Percentiles rank a stretch among this genome's conserved stretches.
These are phyloP conservation scores for Tenthredo scrophulariae DNA, from an alignment of 2,888 invertebrate genomes.

Conservation along the genomic window DNA sequence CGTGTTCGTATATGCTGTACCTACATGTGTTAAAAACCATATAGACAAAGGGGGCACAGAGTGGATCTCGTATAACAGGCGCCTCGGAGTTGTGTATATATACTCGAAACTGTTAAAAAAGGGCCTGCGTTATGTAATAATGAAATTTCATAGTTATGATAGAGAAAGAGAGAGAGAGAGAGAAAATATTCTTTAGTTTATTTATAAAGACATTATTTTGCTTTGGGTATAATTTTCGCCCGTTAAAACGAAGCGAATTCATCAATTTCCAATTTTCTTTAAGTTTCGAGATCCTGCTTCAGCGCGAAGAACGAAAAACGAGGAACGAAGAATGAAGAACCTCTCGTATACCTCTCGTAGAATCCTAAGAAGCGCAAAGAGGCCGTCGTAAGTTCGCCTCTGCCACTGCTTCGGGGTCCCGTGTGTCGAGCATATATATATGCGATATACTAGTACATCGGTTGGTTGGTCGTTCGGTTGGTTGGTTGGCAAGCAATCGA, in stretches of 20 bases:
- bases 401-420: slow-evolving; percentile 29
- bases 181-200: too few relatives aligned
- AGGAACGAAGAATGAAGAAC: background rate
- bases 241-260: too few relatives aligned
- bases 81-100: background rate
- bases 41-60: slow-evolving; percentile 26
- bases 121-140: background rate
- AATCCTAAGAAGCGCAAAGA: background rate
- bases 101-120: background rate
- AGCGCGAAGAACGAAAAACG: background rate
- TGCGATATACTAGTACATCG: background rate
- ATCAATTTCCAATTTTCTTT: too few relatives aligned
- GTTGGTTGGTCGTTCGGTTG: slow-evolving; percentile 10
- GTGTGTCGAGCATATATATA: slow-evolving; percentile 4
- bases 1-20: background rate
- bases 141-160: too few relatives aligned
- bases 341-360: background rate
- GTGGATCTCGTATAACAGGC: slow-evolving; percentile 9
- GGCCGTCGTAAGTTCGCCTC: slow-evolving; percentile 13
- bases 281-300: background rate
- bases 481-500: slow-evolving; percentile 71
- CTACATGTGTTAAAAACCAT: background rate
- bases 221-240: too few relatives aligned
- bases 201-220: too few relatives aligned
- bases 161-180: too few relatives aligned